Conservation (phyloP, 2,888 invertebrate genomes). For the Lottia gigantea region DNA sequence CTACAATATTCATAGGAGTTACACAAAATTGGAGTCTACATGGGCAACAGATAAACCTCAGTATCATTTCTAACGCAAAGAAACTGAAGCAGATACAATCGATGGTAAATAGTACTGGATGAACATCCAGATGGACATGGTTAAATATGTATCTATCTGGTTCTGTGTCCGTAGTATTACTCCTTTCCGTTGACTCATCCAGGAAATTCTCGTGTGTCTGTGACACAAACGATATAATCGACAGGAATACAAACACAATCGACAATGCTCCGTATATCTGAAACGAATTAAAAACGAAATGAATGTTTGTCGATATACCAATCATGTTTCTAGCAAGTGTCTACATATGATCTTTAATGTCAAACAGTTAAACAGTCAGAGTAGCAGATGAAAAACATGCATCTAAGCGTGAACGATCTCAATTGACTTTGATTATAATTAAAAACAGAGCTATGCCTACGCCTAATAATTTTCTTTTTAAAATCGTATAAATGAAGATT, state of each 20-base stretch:
- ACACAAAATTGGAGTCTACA: slow-evolving; percentile 30
- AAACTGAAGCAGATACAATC: slow-evolving; percentile 40
- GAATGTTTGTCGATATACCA: too few relatives aligned
- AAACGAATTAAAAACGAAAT: background rate
- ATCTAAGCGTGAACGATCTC: background rate
- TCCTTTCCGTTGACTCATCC: background rate
- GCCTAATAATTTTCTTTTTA: too few relatives aligned
- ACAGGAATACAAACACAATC: slow-evolving; percentile 32
- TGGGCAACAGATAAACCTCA: slow-evolving; percentile 38
- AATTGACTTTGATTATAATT: background rate
- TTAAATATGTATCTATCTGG: background rate
- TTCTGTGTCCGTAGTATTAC: background rate
- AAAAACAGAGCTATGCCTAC: slow-evolving; percentile 14
- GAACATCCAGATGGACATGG: background rate
- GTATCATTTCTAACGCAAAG: slow-evolving; percentile 44
- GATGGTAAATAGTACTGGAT: slow-evolving; percentile 34
- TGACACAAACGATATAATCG: slow-evolving; percentile 37
- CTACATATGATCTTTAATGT: too few relatives aligned
- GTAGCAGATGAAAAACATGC: slow-evolving; percentile 18
- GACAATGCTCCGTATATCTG: slow-evolving; percentile 35
- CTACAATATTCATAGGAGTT: slow-evolving; percentile 37
- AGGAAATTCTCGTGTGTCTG: slow-evolving; percentile 31
- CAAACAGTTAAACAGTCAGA: too few relatives aligned
- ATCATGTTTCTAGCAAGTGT: too few relatives aligned
- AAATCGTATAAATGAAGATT: too few relatives aligned